Conservation (phyloP, 2,888 invertebrate species). For the Synanthedon vespiformis region DNA sequence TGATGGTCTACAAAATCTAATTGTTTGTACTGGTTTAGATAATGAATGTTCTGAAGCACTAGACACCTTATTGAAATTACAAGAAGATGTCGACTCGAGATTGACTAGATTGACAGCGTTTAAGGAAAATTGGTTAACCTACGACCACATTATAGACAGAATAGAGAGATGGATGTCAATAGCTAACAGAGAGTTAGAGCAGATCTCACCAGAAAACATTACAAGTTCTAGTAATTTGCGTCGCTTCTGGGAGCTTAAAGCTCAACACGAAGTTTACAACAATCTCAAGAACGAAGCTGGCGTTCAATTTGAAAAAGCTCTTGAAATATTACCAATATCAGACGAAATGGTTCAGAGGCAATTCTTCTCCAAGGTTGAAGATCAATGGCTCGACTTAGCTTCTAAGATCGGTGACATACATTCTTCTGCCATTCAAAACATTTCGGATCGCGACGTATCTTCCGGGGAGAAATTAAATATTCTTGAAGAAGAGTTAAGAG, state of each 20-base stretch:
- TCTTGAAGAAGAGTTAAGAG: constrained; percentile 81
- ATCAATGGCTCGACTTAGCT: constrained; percentile 79
- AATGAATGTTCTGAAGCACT: constrained; percentile 79
- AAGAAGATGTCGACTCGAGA: constrained; percentile 81
- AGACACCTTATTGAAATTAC: constrained; percentile 78
- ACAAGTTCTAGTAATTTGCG: constrained; percentile 79
- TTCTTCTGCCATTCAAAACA: constrained; percentile 74
- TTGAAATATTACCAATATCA: constrained; percentile 83
- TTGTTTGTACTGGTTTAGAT: constrained; percentile 80
- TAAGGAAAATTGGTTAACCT: constrained; percentile 81
- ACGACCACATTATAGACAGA: constrained; percentile 78
- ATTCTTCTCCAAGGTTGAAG: constrained; percentile 81
- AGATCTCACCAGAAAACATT: constrained; percentile 74
- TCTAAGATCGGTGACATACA: constrained; percentile 76
- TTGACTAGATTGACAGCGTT: constrained; percentile 79
- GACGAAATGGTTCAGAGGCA: constrained; percentile 87
- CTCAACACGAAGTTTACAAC: constrained; percentile 87
- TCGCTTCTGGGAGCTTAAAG: constrained; percentile 90
- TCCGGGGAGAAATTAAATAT: constrained; percentile 80
- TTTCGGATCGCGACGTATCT: constrained; percentile 80
- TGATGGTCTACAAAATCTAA: constrained; percentile 78
- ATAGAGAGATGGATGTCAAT: constrained; percentile 82
- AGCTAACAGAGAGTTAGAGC: constrained; percentile 77
- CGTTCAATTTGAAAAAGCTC: constrained; percentile 79
- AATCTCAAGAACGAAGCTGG: constrained; percentile 80